These are phyloP conservation scores for Cherax quadricarinatus DNA, from an alignment of 1,140 invertebrate genomes.

Conservation along the genomic window DNA sequence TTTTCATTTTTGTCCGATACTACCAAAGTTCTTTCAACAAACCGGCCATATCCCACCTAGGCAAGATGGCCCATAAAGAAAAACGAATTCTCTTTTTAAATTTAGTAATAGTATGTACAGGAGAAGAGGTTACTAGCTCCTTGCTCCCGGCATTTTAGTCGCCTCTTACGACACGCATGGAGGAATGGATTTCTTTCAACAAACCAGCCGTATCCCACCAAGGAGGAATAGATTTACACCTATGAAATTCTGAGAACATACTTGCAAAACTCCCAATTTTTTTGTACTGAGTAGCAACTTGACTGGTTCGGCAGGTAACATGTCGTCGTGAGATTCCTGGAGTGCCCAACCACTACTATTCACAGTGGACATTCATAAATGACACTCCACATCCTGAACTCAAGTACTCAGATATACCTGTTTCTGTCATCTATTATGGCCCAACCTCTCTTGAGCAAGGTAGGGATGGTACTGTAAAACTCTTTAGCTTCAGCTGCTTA, in stretches of 20 bases:
- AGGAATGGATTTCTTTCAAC: too few relatives aligned
- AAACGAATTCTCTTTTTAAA: too few relatives aligned
- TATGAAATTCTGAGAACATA: background rate
- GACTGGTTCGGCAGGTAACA: slow-evolving; percentile 24
- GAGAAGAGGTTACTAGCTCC: too few relatives aligned
- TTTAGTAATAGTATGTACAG: too few relatives aligned
- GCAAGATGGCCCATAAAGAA: too few relatives aligned
- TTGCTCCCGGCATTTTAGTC: too few relatives aligned
- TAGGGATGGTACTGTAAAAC: background rate
- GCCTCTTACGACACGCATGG: too few relatives aligned
- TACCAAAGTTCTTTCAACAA: too few relatives aligned
- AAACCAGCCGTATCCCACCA: too few relatives aligned
- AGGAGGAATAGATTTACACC: too few relatives aligned
- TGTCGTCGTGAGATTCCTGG: slow-evolving; percentile 1
- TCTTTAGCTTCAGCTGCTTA: background rate
- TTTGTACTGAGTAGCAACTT: background rate
- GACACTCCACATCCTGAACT: slow-evolving; percentile 39
- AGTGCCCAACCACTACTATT: background rate
- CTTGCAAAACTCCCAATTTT: background rate
- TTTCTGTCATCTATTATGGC: slow-evolving; percentile 44
- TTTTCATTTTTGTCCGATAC: too few relatives aligned
- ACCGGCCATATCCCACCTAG: too few relatives aligned
- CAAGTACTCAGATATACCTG: slow-evolving; percentile 47
- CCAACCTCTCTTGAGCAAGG: slow-evolving; percentile 30
- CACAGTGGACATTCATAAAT: slow-evolving; percentile 23